These are phyloP conservation scores for Nemopilema nomurai DNA, from an alignment of 30 jellyfish, hydroid and myxozoan genomes.

Conservation along the genomic window DNA sequence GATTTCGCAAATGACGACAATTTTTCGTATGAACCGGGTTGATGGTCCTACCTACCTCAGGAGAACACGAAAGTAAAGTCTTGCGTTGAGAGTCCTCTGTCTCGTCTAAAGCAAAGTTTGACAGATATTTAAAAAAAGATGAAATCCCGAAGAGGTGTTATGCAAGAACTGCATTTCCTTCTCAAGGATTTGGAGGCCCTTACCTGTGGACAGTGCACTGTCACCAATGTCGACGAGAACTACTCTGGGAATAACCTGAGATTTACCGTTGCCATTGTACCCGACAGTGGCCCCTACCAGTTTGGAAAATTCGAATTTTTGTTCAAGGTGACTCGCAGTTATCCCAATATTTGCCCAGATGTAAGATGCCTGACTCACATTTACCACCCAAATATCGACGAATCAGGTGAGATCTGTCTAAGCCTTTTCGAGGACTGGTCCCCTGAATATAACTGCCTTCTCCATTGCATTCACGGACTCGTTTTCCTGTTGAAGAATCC, in stretches of 20 bases:
- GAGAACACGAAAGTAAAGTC: not conserved
- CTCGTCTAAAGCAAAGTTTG: too few species aligned
- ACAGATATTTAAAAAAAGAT: conserved; percentile 3
- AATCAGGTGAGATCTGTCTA: conserved; percentile 89
- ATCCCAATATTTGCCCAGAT: conserved; percentile 76
- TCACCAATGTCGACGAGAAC: conserved; percentile 7
- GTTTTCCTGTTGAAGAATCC: conserved; percentile 81
- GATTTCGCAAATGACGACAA: not conserved
- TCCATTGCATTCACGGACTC: conserved; percentile 82
- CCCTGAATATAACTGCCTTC: conserved; percentile 49
- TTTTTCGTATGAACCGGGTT: not conserved
- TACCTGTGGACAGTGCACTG: conserved; percentile 55
- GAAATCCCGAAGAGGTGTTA: conserved; percentile 32
- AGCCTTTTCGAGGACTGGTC: conserved; percentile 92
- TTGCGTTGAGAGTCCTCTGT: too few species aligned
- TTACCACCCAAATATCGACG: conserved; percentile 95
- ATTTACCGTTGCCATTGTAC: conserved; percentile 55
- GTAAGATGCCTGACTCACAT: conserved; percentile 69
- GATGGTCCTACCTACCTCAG: not conserved
- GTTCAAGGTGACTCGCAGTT: conserved; percentile 61
- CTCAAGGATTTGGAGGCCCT: conserved; percentile 10
- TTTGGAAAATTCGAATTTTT: conserved; percentile 73
- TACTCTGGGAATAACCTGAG: not conserved
- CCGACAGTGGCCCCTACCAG: conserved; percentile 80
- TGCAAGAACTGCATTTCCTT: conserved; percentile 53